Conservation (phyloP, 53 echinoderm and acorn worm genomes). For the Paracentrotus lividus region DNA sequence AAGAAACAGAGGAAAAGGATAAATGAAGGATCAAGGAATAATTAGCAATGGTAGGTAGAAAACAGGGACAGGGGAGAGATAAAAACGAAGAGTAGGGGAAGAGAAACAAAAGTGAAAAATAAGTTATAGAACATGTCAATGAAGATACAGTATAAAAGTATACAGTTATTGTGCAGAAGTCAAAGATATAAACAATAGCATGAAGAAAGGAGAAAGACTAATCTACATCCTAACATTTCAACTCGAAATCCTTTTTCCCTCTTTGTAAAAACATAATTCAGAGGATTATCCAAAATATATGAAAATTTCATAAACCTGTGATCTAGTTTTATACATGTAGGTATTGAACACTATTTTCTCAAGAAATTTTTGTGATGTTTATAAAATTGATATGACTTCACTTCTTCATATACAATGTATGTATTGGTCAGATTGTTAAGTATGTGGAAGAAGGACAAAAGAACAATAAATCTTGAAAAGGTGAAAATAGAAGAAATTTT, state of each 20-base stretch:
- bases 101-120: slow-evolving; percentile 52
- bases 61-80: slow-evolving; percentile 8
- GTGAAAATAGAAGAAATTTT: neutral
- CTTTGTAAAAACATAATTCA: neutral
- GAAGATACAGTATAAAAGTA: slow-evolving; percentile 12
- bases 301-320: neutral
- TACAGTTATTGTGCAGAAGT: slow-evolving; percentile 56
- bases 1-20: neutral
- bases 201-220: slow-evolving; percentile 31
- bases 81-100: slow-evolving; percentile 53
- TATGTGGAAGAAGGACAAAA: neutral
- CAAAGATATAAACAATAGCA: slow-evolving; percentile 40
- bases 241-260: neutral
- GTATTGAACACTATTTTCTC: neutral
- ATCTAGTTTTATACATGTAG: neutral
- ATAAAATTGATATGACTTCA: neutral
- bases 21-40: neutral
- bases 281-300: neutral
- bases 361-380: neutral
- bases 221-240: neutral
- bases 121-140: slow-evolving; percentile 68
- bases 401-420: neutral
- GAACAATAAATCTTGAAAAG: slow-evolving; percentile 8
- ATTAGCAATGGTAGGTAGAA: neutral
- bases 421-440: neutral